Evolutionary conservation across 2,888 invertebrate species (phyloP), one percentile per base, ranked within the genome.

Genomic region (Cataglyphis livida): DNA sequence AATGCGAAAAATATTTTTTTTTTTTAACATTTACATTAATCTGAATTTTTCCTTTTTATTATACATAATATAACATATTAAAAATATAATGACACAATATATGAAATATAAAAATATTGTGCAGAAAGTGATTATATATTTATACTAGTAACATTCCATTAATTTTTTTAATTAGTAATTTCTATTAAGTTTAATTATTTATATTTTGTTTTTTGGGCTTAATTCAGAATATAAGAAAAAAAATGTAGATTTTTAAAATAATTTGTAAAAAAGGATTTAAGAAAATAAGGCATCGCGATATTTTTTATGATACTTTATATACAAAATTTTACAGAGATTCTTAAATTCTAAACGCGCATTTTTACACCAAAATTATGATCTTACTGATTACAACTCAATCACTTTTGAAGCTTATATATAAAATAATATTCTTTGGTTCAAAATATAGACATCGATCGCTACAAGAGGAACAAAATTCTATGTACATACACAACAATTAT

Each of bases 301-400:
- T 25, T 84, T 70, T 28, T 64, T 5, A 70, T 38, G 71, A 61
- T 76, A 57, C 84, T 93, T 91, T 92, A 89, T 92, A 93, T 92
- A 93, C 92, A 92, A 93, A 91, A 91, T 85, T 92, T 90, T 91
- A 91, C 91, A 91, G 88, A 89, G 71, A 18, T 35, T 70, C 48
- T 79, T 71, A 61, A 21, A 21, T 70, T 70, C 44, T 79, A 70
- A 25, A 59, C 18, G 21, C 28, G 74, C 35, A 9, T 25, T 38
- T 51, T 51, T 3, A n/a, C 25, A 71, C 1, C 12, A 38, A 65
- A 51, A 51, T 65, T 82, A 12, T 32, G n/a, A 32, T 64, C n/a
- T 54, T 62, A 35, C n/a, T 51, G n/a, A 41, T 71, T 79, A 48
- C 10, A 62, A 68, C 18, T 76, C 51, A 41, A 21, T 51, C 15